Base-by-base conservation (phyloP, 2,888 invertebrate genomes). In the Drosophila hamatofila region DNA sequence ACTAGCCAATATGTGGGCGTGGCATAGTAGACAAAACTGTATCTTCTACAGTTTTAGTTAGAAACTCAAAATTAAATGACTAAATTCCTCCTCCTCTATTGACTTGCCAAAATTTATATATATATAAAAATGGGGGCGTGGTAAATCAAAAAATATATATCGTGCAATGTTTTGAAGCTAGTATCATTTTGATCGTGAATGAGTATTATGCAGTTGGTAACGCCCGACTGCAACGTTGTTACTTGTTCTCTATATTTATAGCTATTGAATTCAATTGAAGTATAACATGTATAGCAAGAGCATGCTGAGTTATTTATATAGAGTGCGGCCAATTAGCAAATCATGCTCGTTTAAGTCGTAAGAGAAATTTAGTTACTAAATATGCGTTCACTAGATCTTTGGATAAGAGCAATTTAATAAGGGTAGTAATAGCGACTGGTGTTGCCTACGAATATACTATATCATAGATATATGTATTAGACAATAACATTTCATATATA, bases 251-350 rank as follows among this genome's bases (percentile, higher is more conserved):
- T n/a, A 12, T 25, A 21, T 30, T 44, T 11, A 11, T 33, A 44
- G 33, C 21, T 30, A 33, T 23, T 49, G 49, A 46, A 25, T 61
- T 52, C 54, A 69, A 69, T 55, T 69, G 37, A 69, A 21, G 37
- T 41, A 33, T 9, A 39, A 52, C 44, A 52, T n/a, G 39, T 39
- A 16, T 3, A 23, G 23, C 12, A n/a, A n/a, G 16, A 48, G 27
- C 35, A 27, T 33, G 33, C 35, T 23, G n/a, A 16, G 16, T 33
- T 57, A 33, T 62, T 18, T 44, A 46, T 18, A 39, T 63, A 30
- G 54, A 63, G 23, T 35, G 42, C 23, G 37, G 8, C 33, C 66
- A 67, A 65, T 67, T 67, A 65, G 54, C 25, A 33, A 44, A 49
- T 21, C 21, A 35, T 23, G 37, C 27, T n/a, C 12, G 16, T 27